Percentiles rank a stretch among this genome's conserved stretches.
These are phyloP conservation scores for Todiramphus chloris DNA, from an alignment of 2,113 vertebrate genomes.

Conservation along the genomic window DNA sequence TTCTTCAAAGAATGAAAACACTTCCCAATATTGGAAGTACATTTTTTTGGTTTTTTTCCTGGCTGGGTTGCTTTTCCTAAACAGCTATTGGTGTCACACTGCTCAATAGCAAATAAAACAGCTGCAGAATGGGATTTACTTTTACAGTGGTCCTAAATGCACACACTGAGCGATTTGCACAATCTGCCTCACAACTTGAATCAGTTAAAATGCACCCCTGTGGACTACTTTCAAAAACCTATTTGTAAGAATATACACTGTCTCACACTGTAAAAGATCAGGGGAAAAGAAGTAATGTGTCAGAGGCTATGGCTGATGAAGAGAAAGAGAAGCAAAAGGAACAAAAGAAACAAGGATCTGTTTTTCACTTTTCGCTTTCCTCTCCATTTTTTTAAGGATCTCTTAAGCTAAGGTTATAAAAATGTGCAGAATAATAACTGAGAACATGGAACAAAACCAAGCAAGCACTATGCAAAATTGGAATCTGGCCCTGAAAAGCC, in stretches of 20 bases:
- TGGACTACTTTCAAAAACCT: constrained; percentile 33
- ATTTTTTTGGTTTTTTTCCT: background rate
- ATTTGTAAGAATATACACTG: constrained; percentile 37
- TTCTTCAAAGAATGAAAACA: background rate
- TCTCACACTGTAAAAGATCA: background rate
- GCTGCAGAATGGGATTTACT: constrained; percentile 48
- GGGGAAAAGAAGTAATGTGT: background rate
- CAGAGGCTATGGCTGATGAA: background rate
- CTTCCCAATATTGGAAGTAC: background rate
- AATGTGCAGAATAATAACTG: background rate
- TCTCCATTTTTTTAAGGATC: background rate
- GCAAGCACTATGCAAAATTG: constrained; percentile 36
- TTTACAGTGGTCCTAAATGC: constrained; percentile 35
- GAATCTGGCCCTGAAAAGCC: constrained; percentile 3
- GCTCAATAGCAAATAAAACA: constrained; percentile 59
- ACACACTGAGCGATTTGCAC: constrained; percentile 56
- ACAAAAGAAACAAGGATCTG: background rate
- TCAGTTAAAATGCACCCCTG: constrained; percentile 25
- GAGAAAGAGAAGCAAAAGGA: background rate
- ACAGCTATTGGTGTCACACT: constrained; percentile 7
- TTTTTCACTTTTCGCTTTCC: background rate
- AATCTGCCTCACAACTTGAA: constrained; percentile 55
- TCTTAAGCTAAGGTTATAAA: background rate
- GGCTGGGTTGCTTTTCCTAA: background rate
- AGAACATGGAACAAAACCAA: constrained; percentile 51